Base-by-base conservation (phyloP, 2,113 vertebrate species). In the Mirounga angustirostris region DNA sequence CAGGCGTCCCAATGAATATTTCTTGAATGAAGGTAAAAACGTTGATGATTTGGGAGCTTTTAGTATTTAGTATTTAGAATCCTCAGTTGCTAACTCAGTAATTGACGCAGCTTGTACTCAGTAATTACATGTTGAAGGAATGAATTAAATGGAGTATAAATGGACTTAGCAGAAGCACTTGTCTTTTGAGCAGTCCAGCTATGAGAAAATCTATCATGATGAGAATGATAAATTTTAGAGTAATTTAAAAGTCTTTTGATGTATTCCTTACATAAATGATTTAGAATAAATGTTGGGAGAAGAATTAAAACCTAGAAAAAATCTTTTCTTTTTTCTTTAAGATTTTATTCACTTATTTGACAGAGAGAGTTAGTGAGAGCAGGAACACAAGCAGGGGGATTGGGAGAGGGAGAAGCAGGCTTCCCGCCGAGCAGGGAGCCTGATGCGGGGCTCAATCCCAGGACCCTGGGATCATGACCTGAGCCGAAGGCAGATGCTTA, bases 251-350 rank as follows among this genome's bases (percentile, higher is more conserved):
- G 40, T 95, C 40, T 74, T 0, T 80, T 56, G 43, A 74, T 52
- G 40, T 74, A 30, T 54, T 87, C 40, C 79, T 85, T 82, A 46
- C 40, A 61, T 58, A 65, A 74, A 67, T 94, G 18, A 89, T 74
- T 94, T 69, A 54, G 50, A 46, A 84, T 74, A 88, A 52, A 43
- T 81, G 91, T 83, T 92, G 43, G 80, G 50, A 95, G 61, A 63
- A 95, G 40, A 88, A 94, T 56, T 93, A 92, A 92, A 95, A 85
- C 33, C 56, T 69, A 33, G 58, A 43, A 69, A 52, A 92, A 94
- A 36, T 81, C 73, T 89, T 91, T 61, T 43, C 40, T 43, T 43
- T 43, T 43, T 89, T 46, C 8, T 46, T 46, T 46, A 46, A 46
- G 46, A 46, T 46, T 46, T 46, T 46, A 46, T 46, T 46, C 7